Conservation (phyloP, 1,140 invertebrate species). For the Octopus sinensis region DNA sequence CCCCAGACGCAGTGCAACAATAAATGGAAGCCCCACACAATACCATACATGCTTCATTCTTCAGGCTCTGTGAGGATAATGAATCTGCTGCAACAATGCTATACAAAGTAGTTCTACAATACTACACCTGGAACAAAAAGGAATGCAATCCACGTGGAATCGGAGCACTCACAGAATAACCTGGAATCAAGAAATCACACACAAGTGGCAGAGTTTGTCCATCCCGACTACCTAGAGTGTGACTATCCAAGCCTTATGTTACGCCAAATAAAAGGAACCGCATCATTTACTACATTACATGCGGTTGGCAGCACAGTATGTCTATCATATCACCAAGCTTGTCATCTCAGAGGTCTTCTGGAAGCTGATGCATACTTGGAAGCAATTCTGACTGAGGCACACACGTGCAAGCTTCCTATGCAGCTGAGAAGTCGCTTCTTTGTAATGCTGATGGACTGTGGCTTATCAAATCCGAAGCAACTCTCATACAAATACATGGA, state of each 20-base stretch:
- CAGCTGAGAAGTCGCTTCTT: slow-evolving; percentile 3
- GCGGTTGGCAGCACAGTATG: not conserved
- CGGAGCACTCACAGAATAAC: not conserved
- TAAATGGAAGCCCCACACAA: not conserved
- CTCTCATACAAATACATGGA: not conserved
- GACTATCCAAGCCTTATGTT: not conserved
- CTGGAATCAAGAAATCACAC: not conserved
- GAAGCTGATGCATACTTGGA: not conserved
- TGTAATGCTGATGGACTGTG: not conserved
- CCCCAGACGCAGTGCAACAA: not conserved
- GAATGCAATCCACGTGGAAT: not conserved
- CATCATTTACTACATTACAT: not conserved
- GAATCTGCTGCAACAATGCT: not conserved
- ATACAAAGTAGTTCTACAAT: not conserved
- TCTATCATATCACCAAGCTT: not conserved
- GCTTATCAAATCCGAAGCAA: not conserved
- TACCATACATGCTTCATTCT: not conserved
- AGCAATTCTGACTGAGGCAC: not conserved
- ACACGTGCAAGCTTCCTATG: not conserved
- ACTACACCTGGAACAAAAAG: not conserved
- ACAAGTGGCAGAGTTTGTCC: not conserved
- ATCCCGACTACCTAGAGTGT: not conserved
- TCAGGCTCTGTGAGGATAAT: not conserved
- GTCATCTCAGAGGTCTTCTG: not conserved
- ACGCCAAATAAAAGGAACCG: not conserved